phyloP scores from a whole-genome alignment of 2,797 vertebrate species.

The Tamandua tetradactyla region DNA sequence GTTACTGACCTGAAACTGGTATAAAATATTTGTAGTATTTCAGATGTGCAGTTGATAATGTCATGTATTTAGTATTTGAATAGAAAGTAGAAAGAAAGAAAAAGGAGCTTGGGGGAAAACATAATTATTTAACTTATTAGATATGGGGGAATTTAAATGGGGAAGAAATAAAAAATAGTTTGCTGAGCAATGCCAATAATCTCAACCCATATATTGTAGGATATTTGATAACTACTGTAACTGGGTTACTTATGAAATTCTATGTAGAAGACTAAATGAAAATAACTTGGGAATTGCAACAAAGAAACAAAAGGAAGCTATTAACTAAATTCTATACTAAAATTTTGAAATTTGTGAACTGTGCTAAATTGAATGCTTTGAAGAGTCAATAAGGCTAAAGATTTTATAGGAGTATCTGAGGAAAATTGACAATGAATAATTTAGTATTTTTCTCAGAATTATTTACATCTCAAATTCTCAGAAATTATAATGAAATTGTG shows the following conservation, averaged over 20 bases:
- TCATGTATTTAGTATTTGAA: background rate
- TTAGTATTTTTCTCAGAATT: too few relatives aligned
- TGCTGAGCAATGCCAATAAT: background rate
- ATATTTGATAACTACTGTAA: background rate
- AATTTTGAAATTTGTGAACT: background rate
- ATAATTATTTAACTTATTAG: background rate
- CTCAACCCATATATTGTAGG: background rate
- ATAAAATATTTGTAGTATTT: background rate
- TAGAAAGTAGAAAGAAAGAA: background rate
- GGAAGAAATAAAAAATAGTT: background rate
- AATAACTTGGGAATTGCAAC: background rate
- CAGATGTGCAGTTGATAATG: too few relatives aligned
- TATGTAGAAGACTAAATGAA: background rate
- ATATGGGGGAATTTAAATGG: background rate
- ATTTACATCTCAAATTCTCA: too few relatives aligned
- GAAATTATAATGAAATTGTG: too few relatives aligned
- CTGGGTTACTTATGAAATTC: background rate
- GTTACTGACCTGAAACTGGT: background rate
- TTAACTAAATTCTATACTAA: background rate
- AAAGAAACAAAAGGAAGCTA: background rate
- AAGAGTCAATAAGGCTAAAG: background rate
- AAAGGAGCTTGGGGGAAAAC: background rate
- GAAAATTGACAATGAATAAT: too few relatives aligned
- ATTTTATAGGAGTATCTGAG: too few relatives aligned
- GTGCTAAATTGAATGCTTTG: background rate